Evolutionary conservation across 2,888 invertebrate genomes (phyloP).

Genomic region (Leucoma salicis): DNA sequence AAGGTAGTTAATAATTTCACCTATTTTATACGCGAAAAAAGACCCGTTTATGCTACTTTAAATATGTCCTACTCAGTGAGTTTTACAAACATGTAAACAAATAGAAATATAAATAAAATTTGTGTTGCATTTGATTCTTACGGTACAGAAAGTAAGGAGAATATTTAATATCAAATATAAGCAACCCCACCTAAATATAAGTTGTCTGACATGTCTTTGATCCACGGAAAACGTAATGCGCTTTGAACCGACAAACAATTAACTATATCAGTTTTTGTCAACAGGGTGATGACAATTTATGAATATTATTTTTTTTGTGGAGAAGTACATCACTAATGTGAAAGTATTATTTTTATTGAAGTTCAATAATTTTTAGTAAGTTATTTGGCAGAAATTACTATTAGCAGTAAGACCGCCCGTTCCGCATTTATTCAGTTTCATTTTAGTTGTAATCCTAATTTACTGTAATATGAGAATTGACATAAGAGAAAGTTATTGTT

Average conservation of each 20-base stretch:
- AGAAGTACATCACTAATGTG: neutral
- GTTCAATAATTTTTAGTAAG: neutral
- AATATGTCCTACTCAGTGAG: too few species aligned
- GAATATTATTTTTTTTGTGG: neutral
- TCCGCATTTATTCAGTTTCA: too few species aligned
- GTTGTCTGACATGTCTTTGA: conserved; percentile 62
- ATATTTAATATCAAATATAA: conserved; percentile 19
- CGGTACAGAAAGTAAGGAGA: conserved; percentile 20
- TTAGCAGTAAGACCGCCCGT: too few species aligned
- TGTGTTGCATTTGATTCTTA: conserved; percentile 30
- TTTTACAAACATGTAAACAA: conserved; percentile 3
- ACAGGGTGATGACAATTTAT: conserved; percentile 11
- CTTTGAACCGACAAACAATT: conserved; percentile 52
- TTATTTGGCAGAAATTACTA: too few species aligned
- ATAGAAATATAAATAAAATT: neutral
- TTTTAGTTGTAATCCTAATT: too few species aligned
- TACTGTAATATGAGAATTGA: too few species aligned
- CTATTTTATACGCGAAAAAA: too few species aligned
- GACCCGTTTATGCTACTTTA: too few species aligned
- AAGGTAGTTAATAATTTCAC: too few species aligned
- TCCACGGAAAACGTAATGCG: conserved; percentile 49
- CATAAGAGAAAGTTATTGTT: too few species aligned
- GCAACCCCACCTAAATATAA: conserved; percentile 32
- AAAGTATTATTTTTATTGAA: neutral
- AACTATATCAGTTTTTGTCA: conserved; percentile 29